Conservation (phyloP, 2,888 invertebrate species). For the Drosophila mimetica region DNA sequence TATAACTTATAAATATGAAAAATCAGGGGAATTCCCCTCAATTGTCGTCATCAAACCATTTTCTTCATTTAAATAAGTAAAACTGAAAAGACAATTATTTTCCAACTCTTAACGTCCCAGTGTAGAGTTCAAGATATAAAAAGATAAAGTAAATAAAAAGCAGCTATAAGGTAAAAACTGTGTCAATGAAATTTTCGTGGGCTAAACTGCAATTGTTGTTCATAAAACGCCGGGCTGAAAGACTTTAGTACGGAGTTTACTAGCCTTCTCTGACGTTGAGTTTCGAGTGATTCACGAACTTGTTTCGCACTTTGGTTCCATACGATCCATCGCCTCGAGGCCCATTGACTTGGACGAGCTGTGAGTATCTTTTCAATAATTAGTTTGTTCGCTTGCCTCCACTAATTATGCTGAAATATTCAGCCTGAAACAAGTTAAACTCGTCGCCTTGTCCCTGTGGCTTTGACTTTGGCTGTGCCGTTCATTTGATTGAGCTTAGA, state of each 20-base stretch:
- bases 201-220: constrained; percentile 60
- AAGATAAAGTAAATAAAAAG: constrained; percentile 15
- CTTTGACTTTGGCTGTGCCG: constrained; percentile 12
- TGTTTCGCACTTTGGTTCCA: constrained; percentile 47
- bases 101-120: constrained; percentile 1
- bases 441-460: constrained; percentile 38
- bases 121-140: neutral
- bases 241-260: constrained; percentile 6
- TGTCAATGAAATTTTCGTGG: constrained; percentile 74
- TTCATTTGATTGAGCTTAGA: constrained; percentile 34
- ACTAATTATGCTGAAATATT: constrained; percentile 47
- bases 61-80: constrained; percentile 1
- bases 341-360: constrained; percentile 13
- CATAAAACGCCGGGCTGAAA: constrained; percentile 21
- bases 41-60: constrained; percentile 34
- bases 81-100: constrained; percentile 15
- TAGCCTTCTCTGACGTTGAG: neutral
- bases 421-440: constrained; percentile 67
- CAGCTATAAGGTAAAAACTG: constrained; percentile 45
- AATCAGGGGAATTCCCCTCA: constrained; percentile 24
- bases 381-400: constrained; percentile 52
- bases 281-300: constrained; percentile 60
- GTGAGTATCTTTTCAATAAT: constrained; percentile 54
- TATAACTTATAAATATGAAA: neutral
- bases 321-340: constrained; percentile 6